Percentiles rank a stretch among this genome's conserved stretches.
Conservation (phyloP, 2,888 invertebrate genomes). For the Ormyrus rosae region DNA sequence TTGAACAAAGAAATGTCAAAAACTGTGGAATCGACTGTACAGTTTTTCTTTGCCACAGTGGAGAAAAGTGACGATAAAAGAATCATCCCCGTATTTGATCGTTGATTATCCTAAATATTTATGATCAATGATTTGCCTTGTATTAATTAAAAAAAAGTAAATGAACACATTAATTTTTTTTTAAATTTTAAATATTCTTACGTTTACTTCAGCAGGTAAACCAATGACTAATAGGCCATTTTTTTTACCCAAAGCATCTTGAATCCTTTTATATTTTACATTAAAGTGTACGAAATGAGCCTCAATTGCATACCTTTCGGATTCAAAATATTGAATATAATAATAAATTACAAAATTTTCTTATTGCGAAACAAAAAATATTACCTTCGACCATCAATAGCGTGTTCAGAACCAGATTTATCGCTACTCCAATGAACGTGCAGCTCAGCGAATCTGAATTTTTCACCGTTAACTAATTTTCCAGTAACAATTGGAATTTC, state of each 20-base stretch:
- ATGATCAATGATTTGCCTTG: not conserved
- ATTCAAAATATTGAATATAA: not conserved
- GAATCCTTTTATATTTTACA: not conserved
- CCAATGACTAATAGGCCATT: slow-evolving; percentile 13
- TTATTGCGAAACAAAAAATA: not conserved
- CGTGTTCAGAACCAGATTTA: slow-evolving; percentile 12
- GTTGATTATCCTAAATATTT: not conserved
- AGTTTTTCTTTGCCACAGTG: not conserved
- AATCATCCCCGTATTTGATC: not conserved
- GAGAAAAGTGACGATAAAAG: not conserved
- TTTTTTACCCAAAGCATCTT: not conserved
- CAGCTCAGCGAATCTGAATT: not conserved
- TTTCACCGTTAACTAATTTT: not conserved
- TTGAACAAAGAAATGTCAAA: slow-evolving; percentile 7
- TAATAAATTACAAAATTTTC: not conserved
- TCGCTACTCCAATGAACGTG: slow-evolving; percentile 17
- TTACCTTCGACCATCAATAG: slow-evolving; percentile 13
- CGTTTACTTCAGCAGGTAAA: not conserved
- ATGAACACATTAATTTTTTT: not conserved
- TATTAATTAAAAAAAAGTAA: not conserved
- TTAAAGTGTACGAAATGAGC: slow-evolving; percentile 24
- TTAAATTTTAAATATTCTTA: not conserved
- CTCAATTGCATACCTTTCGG: slow-evolving; percentile 11
- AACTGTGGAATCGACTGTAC: not conserved
- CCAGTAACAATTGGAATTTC: slow-evolving; percentile 8